A percentile compares a stretch with the other conserved stretches of the same genome.
phyloP scores from a whole-genome alignment of 2,113 vertebrate genomes.

The Bucco capensis region DNA sequence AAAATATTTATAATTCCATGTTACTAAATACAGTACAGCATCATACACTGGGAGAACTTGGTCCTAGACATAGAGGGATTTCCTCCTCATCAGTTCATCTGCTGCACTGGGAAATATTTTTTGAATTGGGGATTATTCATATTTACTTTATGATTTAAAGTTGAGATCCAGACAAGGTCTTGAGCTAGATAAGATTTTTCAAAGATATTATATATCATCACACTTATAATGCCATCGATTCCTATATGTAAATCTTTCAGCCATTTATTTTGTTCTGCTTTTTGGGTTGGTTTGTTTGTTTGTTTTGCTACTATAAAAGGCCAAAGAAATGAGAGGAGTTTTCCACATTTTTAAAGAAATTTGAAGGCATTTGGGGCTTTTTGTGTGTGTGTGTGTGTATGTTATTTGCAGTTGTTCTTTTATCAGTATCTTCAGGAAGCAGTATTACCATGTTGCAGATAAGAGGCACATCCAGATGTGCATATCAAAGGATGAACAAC shows the following conservation, averaged over 20 bases:
- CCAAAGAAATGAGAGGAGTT: neutral
- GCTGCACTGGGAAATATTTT: neutral
- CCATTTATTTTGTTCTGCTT: neutral
- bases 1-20: neutral
- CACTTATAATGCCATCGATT: neutral
- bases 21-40: neutral
- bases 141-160: neutral
- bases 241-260: neutral
- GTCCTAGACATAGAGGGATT: neutral
- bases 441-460: slow-evolving; percentile 75
- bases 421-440: slow-evolving; percentile 79
- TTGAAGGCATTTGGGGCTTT: neutral
- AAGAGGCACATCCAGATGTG: slow-evolving; percentile 77
- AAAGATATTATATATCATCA: neutral
- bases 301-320: neutral
- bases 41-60: rapidly evolving
- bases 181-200: neutral
- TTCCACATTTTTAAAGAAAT: slow-evolving; percentile 39
- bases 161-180: neutral
- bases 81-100: neutral
- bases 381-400: slow-evolving; percentile 10
- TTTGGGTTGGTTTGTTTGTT: neutral
- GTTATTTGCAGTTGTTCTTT: slow-evolving; percentile 78
- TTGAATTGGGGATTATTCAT: neutral
- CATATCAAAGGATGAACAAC: slow-evolving; percentile 79